These are phyloP conservation scores for Auanema sp. DNA, from an alignment of 2,888 invertebrate species.

Conservation along the genomic window DNA sequence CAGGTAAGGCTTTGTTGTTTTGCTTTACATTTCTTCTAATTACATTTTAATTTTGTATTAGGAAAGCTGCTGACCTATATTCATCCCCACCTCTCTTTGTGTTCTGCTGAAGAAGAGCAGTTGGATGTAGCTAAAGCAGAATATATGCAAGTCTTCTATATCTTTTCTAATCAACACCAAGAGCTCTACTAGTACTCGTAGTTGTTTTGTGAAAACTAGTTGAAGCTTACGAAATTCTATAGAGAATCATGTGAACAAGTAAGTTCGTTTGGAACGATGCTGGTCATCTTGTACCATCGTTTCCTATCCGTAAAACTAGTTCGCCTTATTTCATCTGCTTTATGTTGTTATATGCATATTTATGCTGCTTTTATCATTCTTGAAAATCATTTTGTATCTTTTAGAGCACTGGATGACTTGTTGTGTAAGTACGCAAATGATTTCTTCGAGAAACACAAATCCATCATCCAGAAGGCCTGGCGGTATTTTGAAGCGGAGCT, in stretches of 20 bases:
- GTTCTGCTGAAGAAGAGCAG: slow-evolving; percentile 45
- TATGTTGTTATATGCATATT: not conserved
- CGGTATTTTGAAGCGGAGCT: slow-evolving; percentile 62
- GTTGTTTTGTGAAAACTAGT: no score
- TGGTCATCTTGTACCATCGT: not conserved
- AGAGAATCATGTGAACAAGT: no score
- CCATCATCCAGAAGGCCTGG: slow-evolving; percentile 58
- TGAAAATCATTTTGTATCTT: slow-evolving; percentile 14
- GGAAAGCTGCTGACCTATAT: no score
- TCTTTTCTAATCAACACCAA: not conserved
- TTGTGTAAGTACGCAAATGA: slow-evolving; percentile 59
- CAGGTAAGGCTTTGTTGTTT: no score
- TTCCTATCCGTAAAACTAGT: slow-evolving; percentile 2
- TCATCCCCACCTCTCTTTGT: slow-evolving; percentile 12
- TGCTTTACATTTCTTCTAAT: no score
- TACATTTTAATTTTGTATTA: no score
- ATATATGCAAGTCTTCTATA: slow-evolving; percentile 33
- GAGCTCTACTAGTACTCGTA: no score
- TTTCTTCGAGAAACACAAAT: slow-evolving; percentile 59
- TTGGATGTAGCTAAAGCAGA: slow-evolving; percentile 62
- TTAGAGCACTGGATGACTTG: slow-evolving; percentile 50
- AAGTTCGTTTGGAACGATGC: not conserved
- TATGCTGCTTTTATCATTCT: not conserved
- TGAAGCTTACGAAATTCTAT: no score
- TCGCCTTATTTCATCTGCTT: not conserved